Evolutionary conservation across 1,140 invertebrate species (phyloP).

Genomic region (Pogonomyrmex barbatus): DNA sequence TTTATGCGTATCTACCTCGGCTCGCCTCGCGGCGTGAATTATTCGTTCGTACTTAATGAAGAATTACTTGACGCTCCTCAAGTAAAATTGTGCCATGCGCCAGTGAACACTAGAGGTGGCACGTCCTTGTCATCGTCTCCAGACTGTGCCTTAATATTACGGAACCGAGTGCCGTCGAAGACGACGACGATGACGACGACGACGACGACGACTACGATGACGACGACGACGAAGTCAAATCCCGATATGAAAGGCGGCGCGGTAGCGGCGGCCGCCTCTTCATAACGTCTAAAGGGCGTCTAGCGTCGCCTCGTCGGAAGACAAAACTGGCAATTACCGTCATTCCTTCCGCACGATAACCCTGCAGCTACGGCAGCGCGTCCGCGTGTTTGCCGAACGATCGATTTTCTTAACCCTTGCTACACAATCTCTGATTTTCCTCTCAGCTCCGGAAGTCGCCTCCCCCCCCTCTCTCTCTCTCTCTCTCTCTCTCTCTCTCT

Average conservation of each 20-base stretch:
- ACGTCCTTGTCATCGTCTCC: constrained; percentile 55
- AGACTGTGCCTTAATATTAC: constrained; percentile 58
- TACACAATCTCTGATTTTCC: constrained; percentile 56
- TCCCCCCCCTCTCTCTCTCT: background rate
- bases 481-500: constrained; percentile 2
- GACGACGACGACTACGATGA: constrained; percentile 15
- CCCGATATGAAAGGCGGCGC: constrained; percentile 56
- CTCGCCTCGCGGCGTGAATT: constrained; percentile 50
- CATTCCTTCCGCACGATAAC: constrained; percentile 66
- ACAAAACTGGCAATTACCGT: constrained; percentile 65
- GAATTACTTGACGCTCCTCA: constrained; percentile 57
- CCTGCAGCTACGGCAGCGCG: constrained; percentile 42
- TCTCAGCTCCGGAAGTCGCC: background rate
- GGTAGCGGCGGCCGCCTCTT: constrained; percentile 37
- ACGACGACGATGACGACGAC: constrained; percentile 21
- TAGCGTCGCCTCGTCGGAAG: constrained; percentile 60
- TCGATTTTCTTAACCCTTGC: constrained; percentile 66
- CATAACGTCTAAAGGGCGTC: constrained; percentile 62
- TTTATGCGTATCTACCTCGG: constrained; percentile 41
- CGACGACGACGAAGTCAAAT: constrained; percentile 52
- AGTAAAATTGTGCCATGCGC: constrained; percentile 59
- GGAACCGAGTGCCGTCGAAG: constrained; percentile 56
- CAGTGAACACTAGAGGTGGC: constrained; percentile 54
- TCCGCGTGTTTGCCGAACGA: constrained; percentile 63
- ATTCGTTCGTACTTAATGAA: constrained; percentile 59